Evolutionary conservation across 2,113 vertebrate genomes (phyloP).

Genomic region (Callithrix jacchus): DNA sequence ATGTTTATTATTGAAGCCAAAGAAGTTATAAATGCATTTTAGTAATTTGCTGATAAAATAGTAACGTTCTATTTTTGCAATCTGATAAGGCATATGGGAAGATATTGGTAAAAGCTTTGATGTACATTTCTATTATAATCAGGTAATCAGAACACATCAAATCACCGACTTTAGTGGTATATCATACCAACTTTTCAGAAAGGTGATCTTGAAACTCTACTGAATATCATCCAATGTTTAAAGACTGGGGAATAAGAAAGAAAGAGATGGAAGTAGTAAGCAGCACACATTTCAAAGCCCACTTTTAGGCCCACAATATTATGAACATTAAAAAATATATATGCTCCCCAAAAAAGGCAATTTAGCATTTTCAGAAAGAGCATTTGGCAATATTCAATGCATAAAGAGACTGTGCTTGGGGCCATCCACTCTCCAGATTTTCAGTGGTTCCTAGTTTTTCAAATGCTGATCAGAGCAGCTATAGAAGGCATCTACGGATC

Average conservation of each 20-base stretch:
- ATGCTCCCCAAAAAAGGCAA: constrained; percentile 37
- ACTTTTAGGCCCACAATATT: constrained; percentile 79
- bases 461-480: constrained; percentile 99
- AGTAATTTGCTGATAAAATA: constrained; percentile 81
- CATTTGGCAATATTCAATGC: constrained; percentile 84
- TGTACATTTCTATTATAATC: constrained; percentile 30
- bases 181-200: constrained; percentile 59
- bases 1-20: constrained; percentile 80
- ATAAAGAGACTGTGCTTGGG: constrained; percentile 98
- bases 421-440: constrained; percentile 99
- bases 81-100: constrained; percentile 63
- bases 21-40: constrained; percentile 83
- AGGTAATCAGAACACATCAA: constrained; percentile 37
- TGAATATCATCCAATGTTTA: constrained; percentile 73
- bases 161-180: constrained; percentile 68
- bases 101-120: constrained; percentile 48
- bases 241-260: constrained; percentile 68
- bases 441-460: constrained; percentile 99
- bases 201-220: constrained; percentile 66
- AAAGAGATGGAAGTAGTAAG: constrained; percentile 54
- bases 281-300: constrained; percentile 84
- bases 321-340: constrained; percentile 29
- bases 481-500: constrained; percentile 90
- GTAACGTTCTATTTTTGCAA: constrained; percentile 70
- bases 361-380: constrained; percentile 54